Conservation (phyloP, 2,113 vertebrate species). For the Pelobates fuscus region DNA sequence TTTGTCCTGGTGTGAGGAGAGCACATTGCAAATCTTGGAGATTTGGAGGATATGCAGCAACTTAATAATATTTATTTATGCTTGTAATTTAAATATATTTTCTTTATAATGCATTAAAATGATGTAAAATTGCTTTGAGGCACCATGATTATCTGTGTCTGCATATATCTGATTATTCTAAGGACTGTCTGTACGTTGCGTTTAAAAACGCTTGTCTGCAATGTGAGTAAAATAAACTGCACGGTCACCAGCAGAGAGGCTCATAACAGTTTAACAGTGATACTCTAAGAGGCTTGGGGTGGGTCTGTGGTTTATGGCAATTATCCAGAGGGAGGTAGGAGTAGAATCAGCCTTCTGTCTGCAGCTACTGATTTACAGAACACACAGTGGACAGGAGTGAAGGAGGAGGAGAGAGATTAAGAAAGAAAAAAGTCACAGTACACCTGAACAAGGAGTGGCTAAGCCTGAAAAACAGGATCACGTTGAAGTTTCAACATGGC, state of each 20-base stretch:
- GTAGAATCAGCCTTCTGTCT: conserved; percentile 48
- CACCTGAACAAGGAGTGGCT: conserved; percentile 48
- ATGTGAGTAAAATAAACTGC: conserved; percentile 12
- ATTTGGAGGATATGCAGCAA: no score
- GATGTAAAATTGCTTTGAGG: no score
- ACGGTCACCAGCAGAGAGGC: background rate
- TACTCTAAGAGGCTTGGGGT: conserved; percentile 35
- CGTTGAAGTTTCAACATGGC: conserved; percentile 43
- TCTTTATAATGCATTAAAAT: no score
- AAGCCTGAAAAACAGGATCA: conserved; percentile 48
- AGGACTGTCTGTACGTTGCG: background rate
- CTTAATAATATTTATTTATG: no score
- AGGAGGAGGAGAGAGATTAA: conserved; percentile 39
- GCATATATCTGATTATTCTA: conserved; percentile 14
- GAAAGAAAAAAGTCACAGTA: conserved; percentile 40
- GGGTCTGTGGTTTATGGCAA: conserved; percentile 47
- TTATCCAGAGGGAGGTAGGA: conserved; percentile 48
- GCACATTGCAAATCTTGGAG: no score
- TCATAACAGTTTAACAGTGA: conserved; percentile 37
- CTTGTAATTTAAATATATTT: no score
- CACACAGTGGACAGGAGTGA: conserved; percentile 31
- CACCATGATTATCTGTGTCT: no score
- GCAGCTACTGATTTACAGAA: conserved; percentile 51
- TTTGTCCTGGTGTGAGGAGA: no score
- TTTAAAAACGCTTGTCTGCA: background rate